Base-by-base conservation (phyloP, 1,140 invertebrate species). In the Aleiodes sp. region DNA sequence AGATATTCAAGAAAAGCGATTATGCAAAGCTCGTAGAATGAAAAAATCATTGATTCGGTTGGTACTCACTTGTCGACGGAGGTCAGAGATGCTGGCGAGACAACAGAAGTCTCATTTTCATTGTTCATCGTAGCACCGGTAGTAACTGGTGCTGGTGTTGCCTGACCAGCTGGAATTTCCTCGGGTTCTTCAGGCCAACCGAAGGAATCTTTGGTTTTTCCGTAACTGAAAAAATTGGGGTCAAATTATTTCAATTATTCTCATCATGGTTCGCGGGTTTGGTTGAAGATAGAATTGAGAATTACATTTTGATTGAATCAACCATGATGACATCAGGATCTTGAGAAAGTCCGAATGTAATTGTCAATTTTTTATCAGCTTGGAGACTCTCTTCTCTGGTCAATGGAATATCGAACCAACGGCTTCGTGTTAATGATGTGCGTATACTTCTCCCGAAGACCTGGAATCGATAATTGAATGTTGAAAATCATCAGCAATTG, bases 101-200 rank as follows among this genome's bases (percentile, higher is more conserved):
- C 73, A 2, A 84, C 67, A 31, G 82, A 73, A 71, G 78, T 82
- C 64, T 89, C 88, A 35, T 80, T 75, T 68, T 86, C 82, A 29
- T 78, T 85, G 57, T 75, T 79, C n/a, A 84, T 76, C 3, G 80
- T 72, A 21, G 80, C 74, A 33, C 79, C 78, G 3, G 80, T 68
- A 19, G 80, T 68, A 21, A 78, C 70, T 29, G 81, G 81, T 8
- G 84, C 83, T 2, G 84, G 78, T 12, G 88, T 86, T 2, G 89
- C 85, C 31, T 88, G 87, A 68, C 89, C 87, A 62, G 90, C 88
- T 4, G 90, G 84, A 29, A 92, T 89, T 70, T 98, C 96, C 77
- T 98, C 96, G 10, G 89, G 91, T 79, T 98, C 97, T 83, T 99
- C 97, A 0, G 97, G 96, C 97, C 97, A 99, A 41, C 96, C 96